Conservation (phyloP, 2,113 vertebrate species). For the Fregata magnificens region DNA sequence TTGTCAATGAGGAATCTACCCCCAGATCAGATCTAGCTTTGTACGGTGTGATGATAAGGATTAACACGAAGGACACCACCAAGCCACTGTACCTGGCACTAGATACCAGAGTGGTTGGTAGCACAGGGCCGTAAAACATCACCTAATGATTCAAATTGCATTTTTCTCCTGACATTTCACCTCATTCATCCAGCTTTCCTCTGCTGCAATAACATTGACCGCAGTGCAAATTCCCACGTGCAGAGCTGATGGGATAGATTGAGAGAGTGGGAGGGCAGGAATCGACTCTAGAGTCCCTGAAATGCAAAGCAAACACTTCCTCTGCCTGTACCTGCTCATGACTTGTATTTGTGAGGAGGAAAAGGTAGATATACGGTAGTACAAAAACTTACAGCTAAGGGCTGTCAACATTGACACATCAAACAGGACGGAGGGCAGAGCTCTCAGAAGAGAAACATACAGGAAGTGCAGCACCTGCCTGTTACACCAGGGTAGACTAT, state of each 20-base stretch:
- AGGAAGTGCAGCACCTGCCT: background rate
- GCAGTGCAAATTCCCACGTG: background rate
- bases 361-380: background rate
- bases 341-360: background rate
- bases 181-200: background rate
- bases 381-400: background rate
- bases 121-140: background rate
- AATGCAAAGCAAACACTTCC: background rate
- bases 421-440: background rate
- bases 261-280: background rate
- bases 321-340: background rate
- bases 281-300: background rate
- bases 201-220: background rate
- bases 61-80: background rate
- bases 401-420: background rate
- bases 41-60: background rate
- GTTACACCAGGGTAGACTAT: background rate
- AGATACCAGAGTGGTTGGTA: background rate
- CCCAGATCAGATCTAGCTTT: background rate
- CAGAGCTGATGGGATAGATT: background rate
- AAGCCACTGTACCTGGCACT: background rate
- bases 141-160: background rate
- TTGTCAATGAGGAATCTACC: background rate
- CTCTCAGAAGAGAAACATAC: background rate
- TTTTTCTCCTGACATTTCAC: background rate